These are phyloP conservation scores for Macroglossus sobrinus DNA, from an alignment of 2,113 vertebrate species.

Conservation along the genomic window DNA sequence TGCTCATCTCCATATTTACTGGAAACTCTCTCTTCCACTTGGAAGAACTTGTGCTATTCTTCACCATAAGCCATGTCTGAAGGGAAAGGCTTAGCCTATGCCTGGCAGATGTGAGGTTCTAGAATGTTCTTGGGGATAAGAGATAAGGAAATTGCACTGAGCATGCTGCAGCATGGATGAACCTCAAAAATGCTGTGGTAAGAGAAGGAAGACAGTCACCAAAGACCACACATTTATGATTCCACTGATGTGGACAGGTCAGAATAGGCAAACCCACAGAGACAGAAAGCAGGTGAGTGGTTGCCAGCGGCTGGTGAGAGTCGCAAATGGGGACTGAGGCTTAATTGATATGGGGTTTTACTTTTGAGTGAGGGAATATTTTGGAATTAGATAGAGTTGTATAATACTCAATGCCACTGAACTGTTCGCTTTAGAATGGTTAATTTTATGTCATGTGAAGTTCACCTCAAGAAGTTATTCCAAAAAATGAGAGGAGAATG, in stretches of 20 bases:
- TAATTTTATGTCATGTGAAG: background rate
- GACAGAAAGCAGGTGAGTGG: background rate
- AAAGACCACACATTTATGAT: background rate
- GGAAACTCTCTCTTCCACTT: background rate
- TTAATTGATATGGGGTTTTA: background rate
- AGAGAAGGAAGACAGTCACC: background rate
- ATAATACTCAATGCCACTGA: background rate
- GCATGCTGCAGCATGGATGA: accelerated
- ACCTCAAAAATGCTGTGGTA: background rate
- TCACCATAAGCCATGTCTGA: background rate
- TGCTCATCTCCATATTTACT: background rate
- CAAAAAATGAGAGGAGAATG: background rate
- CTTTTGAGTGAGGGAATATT: background rate
- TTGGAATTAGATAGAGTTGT: background rate
- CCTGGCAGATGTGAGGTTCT: background rate
- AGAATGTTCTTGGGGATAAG: background rate
- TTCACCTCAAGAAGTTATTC: background rate
- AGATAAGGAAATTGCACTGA: background rate
- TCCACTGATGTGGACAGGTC: background rate
- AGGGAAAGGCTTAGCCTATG: background rate
- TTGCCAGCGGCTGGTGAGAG: background rate
- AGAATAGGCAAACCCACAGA: background rate
- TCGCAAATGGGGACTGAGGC: background rate
- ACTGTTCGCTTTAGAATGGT: background rate
- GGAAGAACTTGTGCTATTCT: background rate